Evolutionary conservation across 2,797 vertebrate species (phyloP).

Genomic region (Macropus fuliginosus): DNA sequence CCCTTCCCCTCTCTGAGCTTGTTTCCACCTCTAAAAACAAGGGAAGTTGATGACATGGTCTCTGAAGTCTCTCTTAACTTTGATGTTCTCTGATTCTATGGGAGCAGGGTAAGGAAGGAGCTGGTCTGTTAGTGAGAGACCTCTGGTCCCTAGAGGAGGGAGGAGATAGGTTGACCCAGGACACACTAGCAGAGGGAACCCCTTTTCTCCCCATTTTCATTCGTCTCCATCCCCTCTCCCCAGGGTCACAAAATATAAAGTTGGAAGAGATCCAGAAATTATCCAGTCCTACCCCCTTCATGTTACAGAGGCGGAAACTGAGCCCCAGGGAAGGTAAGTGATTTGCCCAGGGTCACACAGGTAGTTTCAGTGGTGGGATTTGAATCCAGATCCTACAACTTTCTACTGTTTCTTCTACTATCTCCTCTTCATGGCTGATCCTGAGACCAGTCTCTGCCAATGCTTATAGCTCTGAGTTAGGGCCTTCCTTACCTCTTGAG

Average conservation of each 20-base stretch:
- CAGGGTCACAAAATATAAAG: conserved; percentile 88
- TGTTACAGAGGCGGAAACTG: neutral
- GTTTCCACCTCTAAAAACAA: neutral
- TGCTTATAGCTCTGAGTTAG: conserved; percentile 86
- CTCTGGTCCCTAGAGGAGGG: neutral
- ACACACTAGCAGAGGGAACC: conserved; percentile 54
- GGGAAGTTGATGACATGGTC: neutral
- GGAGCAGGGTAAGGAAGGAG: neutral
- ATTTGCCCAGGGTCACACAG: neutral
- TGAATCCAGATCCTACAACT: neutral
- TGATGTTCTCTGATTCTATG: neutral
- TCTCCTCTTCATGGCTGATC: neutral
- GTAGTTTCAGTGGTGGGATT: neutral
- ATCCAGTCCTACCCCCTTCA: neutral
- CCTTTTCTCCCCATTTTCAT: conserved; percentile 63
- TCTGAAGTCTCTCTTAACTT: neutral
- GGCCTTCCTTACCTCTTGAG: neutral
- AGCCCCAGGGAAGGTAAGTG: neutral
- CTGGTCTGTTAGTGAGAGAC: neutral
- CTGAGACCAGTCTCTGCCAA: conserved; percentile 86
- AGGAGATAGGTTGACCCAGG: conserved; percentile 10
- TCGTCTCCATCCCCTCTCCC: conserved; percentile 77
- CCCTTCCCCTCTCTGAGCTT: neutral
- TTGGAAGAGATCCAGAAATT: neutral
- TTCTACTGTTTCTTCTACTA: neutral